Evolutionary conservation across 2,888 invertebrate species (phyloP), one percentile per base, ranked within the genome.

Genomic region (Cephus rjabovi): DNA sequence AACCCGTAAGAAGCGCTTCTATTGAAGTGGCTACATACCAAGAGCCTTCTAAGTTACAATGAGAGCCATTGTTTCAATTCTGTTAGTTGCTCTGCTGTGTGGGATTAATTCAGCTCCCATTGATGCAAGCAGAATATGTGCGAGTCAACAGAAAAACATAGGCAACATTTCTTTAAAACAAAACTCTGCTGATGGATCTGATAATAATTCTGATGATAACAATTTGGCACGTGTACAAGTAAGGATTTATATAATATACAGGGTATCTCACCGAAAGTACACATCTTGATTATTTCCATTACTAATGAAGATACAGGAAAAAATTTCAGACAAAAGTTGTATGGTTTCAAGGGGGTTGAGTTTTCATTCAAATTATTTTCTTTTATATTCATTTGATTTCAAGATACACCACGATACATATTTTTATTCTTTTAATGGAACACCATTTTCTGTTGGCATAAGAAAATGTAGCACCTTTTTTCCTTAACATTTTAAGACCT

Each of bases 61-160:
- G 89, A 89, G 81, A 85, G 85, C 82, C 86, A 86, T 88, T 89
- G 88, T 89, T 85, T 87, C 87, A 77, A 83, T 87, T 79, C 73
- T 83, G 79, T 79, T 88, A 82, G 83, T 87, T 81, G 81, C 82
- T 77, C 82, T 88, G 73, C 80, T 89, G 56, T 86, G 85, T 83
- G 84, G 86, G 77, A 86, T 85, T 83, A 86, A 84, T 80, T 84
- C 85, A 56, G 81, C 80, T 76, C 82, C 84, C 79, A 86, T 87
- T 77, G 84, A 82, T 83, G 87, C 89, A 74, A 85, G 82, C 82
- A 86, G 86, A 85, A 85, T 86, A 83, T 90, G 90, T 82, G 90
- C 89, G 31, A 87, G 88, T 74, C 84, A 84, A 76, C 87, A 86
- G 79, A 88, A 85, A 81, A 86, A 85, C 78, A 83, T 83, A 69